phyloP scores from a whole-genome alignment of 2,888 invertebrate genomes.

The Drosophila robusta region DNA sequence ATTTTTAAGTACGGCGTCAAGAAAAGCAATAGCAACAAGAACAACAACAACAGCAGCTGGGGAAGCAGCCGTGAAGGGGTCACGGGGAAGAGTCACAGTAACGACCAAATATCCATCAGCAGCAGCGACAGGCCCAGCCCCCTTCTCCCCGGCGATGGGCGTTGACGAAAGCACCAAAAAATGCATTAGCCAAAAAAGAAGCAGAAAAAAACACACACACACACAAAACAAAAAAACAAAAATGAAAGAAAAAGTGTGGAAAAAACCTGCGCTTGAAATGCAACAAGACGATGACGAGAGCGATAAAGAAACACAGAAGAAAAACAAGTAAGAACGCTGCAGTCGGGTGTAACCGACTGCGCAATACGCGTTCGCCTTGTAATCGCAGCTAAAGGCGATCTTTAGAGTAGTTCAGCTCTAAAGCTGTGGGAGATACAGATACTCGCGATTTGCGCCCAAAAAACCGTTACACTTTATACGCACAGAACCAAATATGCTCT shows the following conservation, averaged over 20 bases:
- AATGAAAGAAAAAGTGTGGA: constrained; percentile 3
- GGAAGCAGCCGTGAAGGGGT: not conserved
- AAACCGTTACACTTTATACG: too few relatives aligned
- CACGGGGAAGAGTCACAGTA: constrained; percentile 43
- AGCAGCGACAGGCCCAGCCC: constrained; percentile 15
- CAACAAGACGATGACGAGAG: constrained; percentile 44
- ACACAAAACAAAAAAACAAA: not conserved
- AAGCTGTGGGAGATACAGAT: too few relatives aligned
- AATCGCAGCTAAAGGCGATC: not conserved
- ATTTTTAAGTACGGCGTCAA: constrained; percentile 60
- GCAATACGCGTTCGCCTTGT: not conserved
- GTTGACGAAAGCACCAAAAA: constrained; percentile 46
- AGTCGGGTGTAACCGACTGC: not conserved
- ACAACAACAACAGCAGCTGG: not conserved
- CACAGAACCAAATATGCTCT: not conserved
- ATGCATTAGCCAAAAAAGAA: constrained; percentile 40
- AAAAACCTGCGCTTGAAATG: constrained; percentile 39
- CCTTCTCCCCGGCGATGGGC: constrained; percentile 2
- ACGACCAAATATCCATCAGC: constrained; percentile 69
- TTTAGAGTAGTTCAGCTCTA: too few relatives aligned
- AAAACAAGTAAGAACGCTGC: not conserved
- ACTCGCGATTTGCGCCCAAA: too few relatives aligned
- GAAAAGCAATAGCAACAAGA: constrained; percentile 19
- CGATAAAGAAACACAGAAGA: constrained; percentile 23
- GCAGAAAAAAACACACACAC: not conserved